These are phyloP conservation scores for Pterois miles DNA, from an alignment of 2,797 vertebrate species.

Conservation along the genomic window DNA sequence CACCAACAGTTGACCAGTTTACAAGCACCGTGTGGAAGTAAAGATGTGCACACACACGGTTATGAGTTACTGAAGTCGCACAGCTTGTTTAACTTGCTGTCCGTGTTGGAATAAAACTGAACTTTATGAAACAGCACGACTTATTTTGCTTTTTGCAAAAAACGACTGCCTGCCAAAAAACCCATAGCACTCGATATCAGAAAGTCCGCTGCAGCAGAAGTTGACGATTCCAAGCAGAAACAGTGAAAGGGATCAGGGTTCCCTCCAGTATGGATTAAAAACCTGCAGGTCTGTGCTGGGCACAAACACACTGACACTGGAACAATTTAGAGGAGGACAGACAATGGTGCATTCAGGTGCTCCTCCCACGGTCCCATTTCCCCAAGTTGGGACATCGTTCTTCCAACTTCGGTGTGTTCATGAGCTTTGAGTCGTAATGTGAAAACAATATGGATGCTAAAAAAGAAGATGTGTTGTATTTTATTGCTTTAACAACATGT, in stretches of 20 bases:
- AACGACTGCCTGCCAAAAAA: neutral
- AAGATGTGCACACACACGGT: too few relatives aligned
- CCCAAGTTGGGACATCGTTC: too few relatives aligned
- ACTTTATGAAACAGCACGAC: neutral
- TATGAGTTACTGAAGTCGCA: neutral
- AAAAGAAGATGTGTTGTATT: too few relatives aligned
- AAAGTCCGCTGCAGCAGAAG: neutral
- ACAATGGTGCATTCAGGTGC: neutral
- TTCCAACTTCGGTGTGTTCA: too few relatives aligned
- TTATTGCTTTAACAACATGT: too few relatives aligned
- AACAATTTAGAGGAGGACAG: neutral
- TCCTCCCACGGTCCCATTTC: too few relatives aligned
- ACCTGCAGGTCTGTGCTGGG: neutral
- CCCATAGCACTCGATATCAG: neutral
- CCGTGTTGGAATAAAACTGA: neutral
- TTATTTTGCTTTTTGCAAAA: neutral
- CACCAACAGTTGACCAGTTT: too few relatives aligned
- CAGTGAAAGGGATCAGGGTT: too few relatives aligned
- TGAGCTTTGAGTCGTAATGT: too few relatives aligned
- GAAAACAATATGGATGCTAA: too few relatives aligned
- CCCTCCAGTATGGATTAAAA: neutral
- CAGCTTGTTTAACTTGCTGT: neutral
- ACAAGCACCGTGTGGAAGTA: too few relatives aligned
- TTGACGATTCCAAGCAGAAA: neutral
- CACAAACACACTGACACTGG: neutral